Evolutionary conservation across 2,113 vertebrate genomes (phyloP).

Genomic region (Ammodytes dubius): DNA sequence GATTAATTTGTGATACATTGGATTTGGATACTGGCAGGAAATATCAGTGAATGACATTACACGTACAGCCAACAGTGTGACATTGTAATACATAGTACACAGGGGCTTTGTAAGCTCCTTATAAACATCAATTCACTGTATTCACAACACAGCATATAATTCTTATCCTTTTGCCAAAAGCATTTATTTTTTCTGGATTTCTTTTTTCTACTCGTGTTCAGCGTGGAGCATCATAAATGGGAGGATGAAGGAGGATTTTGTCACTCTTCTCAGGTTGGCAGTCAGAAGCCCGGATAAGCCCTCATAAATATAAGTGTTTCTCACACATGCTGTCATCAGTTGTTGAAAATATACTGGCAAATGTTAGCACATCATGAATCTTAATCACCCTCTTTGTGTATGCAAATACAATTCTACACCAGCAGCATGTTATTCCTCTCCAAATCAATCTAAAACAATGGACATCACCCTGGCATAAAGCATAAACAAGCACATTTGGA

Average conservation of each 20-base stretch:
- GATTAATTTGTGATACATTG: conserved; percentile 18
- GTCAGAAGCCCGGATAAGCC: conserved; percentile 77
- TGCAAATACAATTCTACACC: conserved; percentile 44
- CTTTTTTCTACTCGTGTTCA: conserved; percentile 68
- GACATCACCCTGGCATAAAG: conserved; percentile 25
- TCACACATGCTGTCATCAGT: conserved; percentile 69
- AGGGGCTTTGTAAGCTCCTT: conserved; percentile 63
- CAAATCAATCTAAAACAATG: conserved; percentile 23
- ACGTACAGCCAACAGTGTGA: conserved; percentile 37
- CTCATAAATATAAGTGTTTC: conserved; percentile 77
- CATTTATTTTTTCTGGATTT: conserved; percentile 60
- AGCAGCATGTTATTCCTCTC: conserved; percentile 33
- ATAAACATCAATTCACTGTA: conserved; percentile 61
- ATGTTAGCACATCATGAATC: conserved; percentile 43
- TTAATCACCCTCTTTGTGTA: conserved; percentile 45
- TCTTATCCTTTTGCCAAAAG: conserved; percentile 50
- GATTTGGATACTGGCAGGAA: conserved; percentile 32
- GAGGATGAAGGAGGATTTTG: conserved; percentile 79
- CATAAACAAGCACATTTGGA: conserved; percentile 36
- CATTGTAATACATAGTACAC: conserved; percentile 39
- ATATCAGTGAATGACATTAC: conserved; percentile 47
- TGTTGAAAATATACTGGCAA: conserved; percentile 60
- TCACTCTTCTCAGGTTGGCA: conserved; percentile 75
- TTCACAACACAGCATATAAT: conserved; percentile 53
- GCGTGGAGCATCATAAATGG: conserved; percentile 64